Percentiles rank a stretch among this genome's conserved stretches.
phyloP scores from a whole-genome alignment of 2,888 invertebrate genomes.

The Trissolcus japonicus region DNA sequence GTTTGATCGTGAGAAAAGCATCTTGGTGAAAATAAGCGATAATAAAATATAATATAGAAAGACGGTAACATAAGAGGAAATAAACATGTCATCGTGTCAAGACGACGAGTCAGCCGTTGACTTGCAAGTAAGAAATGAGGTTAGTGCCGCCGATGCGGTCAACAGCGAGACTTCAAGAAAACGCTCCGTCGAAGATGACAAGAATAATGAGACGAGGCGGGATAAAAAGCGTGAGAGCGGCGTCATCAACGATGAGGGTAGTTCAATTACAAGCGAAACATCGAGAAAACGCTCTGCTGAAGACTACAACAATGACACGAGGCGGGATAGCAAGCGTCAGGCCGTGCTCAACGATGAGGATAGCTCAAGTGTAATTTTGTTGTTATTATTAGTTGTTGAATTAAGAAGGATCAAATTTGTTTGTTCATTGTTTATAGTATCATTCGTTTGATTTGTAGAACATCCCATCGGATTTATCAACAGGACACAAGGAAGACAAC shows the following conservation, averaged over 20 bases:
- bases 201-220: not conserved
- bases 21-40: no score
- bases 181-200: slow-evolving; percentile 1
- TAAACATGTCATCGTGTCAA: slow-evolving; percentile 8
- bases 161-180: not conserved
- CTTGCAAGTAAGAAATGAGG: slow-evolving; percentile 12
- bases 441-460: slow-evolving; percentile 10
- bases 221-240: not conserved
- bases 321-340: not conserved
- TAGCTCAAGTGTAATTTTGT: not conserved
- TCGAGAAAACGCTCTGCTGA: slow-evolving; percentile 6
- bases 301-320: slow-evolving; percentile 4
- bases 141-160: not conserved
- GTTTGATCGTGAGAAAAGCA: no score
- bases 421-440: not conserved
- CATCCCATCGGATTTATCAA: slow-evolving; percentile 26
- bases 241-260: not conserved
- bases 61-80: not conserved
- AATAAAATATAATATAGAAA: no score
- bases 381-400: not conserved
- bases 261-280: not conserved
- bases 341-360: no score
- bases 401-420: no score
- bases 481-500: slow-evolving; percentile 20
- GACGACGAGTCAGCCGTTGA: slow-evolving; percentile 13